Percentiles rank a stretch among this genome's conserved stretches.
phyloP scores from a whole-genome alignment of 2,113 vertebrate species.

The Halcyon senegalensis region DNA sequence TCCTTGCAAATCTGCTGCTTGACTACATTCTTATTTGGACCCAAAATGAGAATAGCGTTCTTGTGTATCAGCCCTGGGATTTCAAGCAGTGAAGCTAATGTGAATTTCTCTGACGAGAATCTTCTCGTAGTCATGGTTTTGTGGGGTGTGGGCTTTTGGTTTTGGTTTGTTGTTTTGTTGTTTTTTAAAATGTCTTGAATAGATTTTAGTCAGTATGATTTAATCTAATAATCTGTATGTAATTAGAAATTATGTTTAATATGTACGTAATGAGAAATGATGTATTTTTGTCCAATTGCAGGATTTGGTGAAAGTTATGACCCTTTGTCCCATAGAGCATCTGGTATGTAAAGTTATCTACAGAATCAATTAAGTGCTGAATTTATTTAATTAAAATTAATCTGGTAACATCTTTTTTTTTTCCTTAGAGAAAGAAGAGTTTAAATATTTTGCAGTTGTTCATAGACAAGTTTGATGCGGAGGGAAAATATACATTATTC shows the following conservation, averaged over 20 bases:
- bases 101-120: background rate
- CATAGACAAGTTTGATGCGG: constrained; percentile 87
- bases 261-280: background rate
- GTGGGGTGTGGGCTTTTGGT: background rate
- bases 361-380: background rate
- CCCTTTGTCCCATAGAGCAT: constrained; percentile 86
- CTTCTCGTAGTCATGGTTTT: background rate
- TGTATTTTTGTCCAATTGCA: constrained; percentile 67
- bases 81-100: background rate
- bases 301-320: constrained; percentile 88
- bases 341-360: constrained; percentile 81
- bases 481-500: constrained; percentile 92
- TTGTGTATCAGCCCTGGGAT: background rate
- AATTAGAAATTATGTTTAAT: background rate
- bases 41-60: background rate
- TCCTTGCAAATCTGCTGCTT: background rate
- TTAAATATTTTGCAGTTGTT: constrained; percentile 87
- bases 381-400: background rate
- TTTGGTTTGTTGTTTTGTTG: background rate
- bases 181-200: background rate
- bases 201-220: background rate
- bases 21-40: background rate
- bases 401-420: background rate
- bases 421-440: constrained; percentile 84
- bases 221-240: background rate